A percentile compares a stretch with the other conserved stretches of the same genome.
Conservation (phyloP, 1,140 invertebrate species). For the Tetramorium simillimum region DNA sequence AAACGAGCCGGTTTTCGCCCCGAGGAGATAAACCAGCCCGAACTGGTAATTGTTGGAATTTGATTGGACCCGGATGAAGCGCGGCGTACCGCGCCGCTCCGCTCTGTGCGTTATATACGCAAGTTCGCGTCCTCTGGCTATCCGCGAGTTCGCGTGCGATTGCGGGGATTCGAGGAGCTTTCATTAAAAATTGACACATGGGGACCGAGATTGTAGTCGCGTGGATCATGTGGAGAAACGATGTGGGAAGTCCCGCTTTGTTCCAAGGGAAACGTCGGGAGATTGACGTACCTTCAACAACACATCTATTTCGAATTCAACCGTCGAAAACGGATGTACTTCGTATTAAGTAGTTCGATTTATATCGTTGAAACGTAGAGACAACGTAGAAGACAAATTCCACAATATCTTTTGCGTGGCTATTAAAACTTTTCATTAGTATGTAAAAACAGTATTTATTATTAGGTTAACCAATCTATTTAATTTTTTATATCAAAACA, state of each 20-base stretch:
- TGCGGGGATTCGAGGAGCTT: slow-evolving; percentile 60
- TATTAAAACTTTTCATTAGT: background rate
- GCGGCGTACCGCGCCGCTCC: too few species aligned
- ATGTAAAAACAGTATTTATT: background rate
- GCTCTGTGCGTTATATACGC: background rate
- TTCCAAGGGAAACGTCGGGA: slow-evolving; percentile 13
- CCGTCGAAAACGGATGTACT: background rate
- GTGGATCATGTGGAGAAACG: background rate
- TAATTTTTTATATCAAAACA: background rate
- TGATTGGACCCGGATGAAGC: too few species aligned
- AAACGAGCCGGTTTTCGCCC: slow-evolving; percentile 78
- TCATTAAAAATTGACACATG: slow-evolving; percentile 65
- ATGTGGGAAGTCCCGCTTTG: background rate
- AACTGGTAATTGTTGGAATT: slow-evolving; percentile 80
- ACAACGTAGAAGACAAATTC: background rate
- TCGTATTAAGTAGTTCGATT: slow-evolving; percentile 1
- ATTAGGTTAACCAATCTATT: background rate
- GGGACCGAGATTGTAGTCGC: background rate
- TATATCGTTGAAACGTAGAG: too few species aligned
- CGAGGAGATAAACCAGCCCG: slow-evolving; percentile 77
- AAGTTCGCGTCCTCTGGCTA: slow-evolving; percentile 46
- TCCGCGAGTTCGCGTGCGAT: slow-evolving; percentile 38
- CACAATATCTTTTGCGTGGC: background rate
- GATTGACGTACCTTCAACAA: background rate
- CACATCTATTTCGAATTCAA: slow-evolving; percentile 4